Base-by-base conservation (phyloP, 2,797 vertebrate genomes). In the Melanotaenia maccullochi region DNA sequence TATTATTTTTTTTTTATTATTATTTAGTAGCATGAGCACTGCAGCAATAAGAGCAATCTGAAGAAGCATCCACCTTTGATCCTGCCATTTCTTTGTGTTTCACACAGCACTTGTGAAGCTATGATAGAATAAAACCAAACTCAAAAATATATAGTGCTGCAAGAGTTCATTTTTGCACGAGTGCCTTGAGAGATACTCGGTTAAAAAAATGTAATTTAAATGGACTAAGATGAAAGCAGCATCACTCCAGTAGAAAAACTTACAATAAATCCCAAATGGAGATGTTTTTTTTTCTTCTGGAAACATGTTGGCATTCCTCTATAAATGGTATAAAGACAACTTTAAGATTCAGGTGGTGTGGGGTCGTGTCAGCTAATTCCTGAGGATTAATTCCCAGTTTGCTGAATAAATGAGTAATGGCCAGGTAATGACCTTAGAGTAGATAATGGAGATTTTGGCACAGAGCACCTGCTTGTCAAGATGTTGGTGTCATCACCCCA, bases 361-460 rank as follows among this genome's bases (percentile, higher is more conserved):
- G n/a, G 32, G 47, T 28, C 70, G 24, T 40, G 73, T 76, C 80
- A 65, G 74, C 75, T 73, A 67, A 84, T 64, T 83, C 58, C 44
- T 56, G 51, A 68, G 11, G 73, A 82, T 78, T 86, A 14, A 79
- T 87, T 81, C 87, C 60, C 79, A 78, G 82, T 87, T 75, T 38
- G 60, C 71, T 75, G 80, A 86, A 68, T 74, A 79, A 72, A 82
- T 85, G 83, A 89, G 67, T 89, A 85, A 92, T 78, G 73, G 57
- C 12, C 49, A 42, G 65, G 64, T 85, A 79, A 80, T 87, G 87
- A 89, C 88, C 87, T 83, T 24, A 59, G 73, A 77, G 61, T 63
- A 82, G 79, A 84, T 88, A 88, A 92, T 85, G 74, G 73, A 87
- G 82, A 77, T 76, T 84, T 75, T 80, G 78, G 81, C 84, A 85